Base-by-base conservation (phyloP, 2,888 invertebrate genomes). In the Trachelus troglodyta region DNA sequence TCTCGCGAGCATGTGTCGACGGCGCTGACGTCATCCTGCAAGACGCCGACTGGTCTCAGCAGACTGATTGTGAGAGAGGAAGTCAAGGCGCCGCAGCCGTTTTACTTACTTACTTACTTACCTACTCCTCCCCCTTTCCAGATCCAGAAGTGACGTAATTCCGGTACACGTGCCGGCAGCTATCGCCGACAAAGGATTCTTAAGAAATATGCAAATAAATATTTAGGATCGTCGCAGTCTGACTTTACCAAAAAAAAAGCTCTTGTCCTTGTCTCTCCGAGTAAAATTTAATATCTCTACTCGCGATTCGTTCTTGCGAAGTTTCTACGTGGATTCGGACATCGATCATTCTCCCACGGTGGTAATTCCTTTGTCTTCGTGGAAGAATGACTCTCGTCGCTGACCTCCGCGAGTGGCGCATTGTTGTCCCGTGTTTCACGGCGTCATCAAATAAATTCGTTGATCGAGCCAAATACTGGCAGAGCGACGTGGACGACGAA, bases 391-490 rank as follows among this genome's bases (percentile, higher is more conserved):
- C 71, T 71, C 34, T 12, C 71, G 71, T 15, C 71, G 33, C 6
- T 71, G 71, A 71, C 71, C 37, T 74, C 74, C 34, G 23, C 74
- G 74, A n/a, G 11, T 2, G 23, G 74, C 34, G 74, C 15, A 74
- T 74, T 74, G 75, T 69, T 78, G 73, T 77, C 77, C 81, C 77
- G 75, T 81, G 77, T 75, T 76, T 76, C 79, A 75, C 81, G 81
- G 76, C 81, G 81, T 83, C 77, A 84, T 87, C 86, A 81, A 81
- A 79, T 83, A 84, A 85, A 84, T 83, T 81, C 82, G 82, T 83
- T 85, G 82, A 86, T 84, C 86, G 84, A 77, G 79, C 74, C 71
- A 76, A 74, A 80, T 76, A 76, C 76, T 75, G 75, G 68, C 69
- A 76, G 71, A 74, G 68, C 75, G 69, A 11, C 23, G 74, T 30